phyloP scores from a whole-genome alignment of 2,797 vertebrate genomes.

The Poeciliopsis presidionis region DNA sequence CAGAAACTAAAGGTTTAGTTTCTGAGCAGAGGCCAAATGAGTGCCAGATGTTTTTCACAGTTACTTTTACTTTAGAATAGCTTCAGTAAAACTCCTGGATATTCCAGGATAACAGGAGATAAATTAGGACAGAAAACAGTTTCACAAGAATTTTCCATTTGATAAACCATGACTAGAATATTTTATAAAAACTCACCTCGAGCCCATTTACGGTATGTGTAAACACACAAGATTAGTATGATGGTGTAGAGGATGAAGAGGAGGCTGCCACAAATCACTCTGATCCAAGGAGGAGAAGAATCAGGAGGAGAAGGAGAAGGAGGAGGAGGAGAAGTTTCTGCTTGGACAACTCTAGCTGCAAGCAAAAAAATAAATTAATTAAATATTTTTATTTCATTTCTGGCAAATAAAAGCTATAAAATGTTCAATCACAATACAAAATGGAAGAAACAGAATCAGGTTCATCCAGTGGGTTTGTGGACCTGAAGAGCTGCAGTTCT shows the following conservation, averaged over 20 bases:
- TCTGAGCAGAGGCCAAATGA: too few relatives aligned
- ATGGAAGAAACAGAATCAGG: background rate
- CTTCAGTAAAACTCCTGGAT: too few relatives aligned
- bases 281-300: rapidly evolving
- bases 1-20: too few relatives aligned
- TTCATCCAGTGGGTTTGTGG: too few relatives aligned
- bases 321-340: background rate
- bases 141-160: background rate
- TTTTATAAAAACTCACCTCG: background rate
- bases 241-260: constrained; percentile 13
- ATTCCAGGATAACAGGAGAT: too few relatives aligned
- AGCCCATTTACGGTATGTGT: background rate
- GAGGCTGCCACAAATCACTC: background rate
- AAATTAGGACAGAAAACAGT: too few relatives aligned
- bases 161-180: background rate
- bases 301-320: background rate
- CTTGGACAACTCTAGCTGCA: background rate
- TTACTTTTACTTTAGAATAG: too few relatives aligned
- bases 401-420: background rate
- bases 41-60: too few relatives aligned
- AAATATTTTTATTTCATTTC: background rate
- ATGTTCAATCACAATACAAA: background rate
- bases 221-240: background rate
- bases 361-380: too few relatives aligned
- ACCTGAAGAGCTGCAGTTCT: too few relatives aligned